These are phyloP conservation scores for Antennarius maculatus DNA, from an alignment of 2,797 vertebrate species.

Conservation along the genomic window DNA sequence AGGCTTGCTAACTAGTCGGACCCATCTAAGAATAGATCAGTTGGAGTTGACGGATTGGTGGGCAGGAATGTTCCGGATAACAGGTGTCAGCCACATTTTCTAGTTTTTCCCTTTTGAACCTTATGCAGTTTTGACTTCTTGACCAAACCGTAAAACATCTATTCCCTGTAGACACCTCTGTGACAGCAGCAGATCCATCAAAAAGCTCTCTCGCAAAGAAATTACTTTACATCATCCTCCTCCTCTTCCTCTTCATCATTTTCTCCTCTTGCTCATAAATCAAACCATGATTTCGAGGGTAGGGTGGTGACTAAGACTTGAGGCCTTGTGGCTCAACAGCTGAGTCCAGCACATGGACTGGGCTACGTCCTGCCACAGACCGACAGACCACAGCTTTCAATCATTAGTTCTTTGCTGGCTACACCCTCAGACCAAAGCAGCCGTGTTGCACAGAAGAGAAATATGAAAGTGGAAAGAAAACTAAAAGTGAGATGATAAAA, in stretches of 20 bases:
- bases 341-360: constrained; percentile 57
- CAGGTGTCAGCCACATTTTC: constrained; percentile 3
- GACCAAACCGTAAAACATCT: constrained; percentile 3
- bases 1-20: constrained; percentile 24
- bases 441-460: constrained; percentile 9
- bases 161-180: constrained; percentile 32
- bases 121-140: constrained; percentile 29
- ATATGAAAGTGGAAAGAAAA: not conserved
- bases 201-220: constrained; percentile 15
- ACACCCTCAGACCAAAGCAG: constrained; percentile 16
- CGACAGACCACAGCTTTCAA: constrained; percentile 28
- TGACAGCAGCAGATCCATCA: constrained; percentile 55
- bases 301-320: constrained; percentile 50
- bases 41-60: constrained; percentile 12
- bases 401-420: constrained; percentile 12
- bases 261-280: constrained; percentile 55
- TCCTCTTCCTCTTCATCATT: constrained; percentile 14
- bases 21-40: constrained; percentile 48
- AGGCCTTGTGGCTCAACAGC: constrained; percentile 67
- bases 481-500: constrained; percentile 22
- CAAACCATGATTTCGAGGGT: constrained; percentile 59
- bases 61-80: not conserved
- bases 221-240: constrained; percentile 22
- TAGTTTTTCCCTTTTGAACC: constrained; percentile 1
- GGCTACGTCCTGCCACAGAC: constrained; percentile 34